phyloP scores from a whole-genome alignment of 2,113 vertebrate species.

The Pituophis catenifer region DNA sequence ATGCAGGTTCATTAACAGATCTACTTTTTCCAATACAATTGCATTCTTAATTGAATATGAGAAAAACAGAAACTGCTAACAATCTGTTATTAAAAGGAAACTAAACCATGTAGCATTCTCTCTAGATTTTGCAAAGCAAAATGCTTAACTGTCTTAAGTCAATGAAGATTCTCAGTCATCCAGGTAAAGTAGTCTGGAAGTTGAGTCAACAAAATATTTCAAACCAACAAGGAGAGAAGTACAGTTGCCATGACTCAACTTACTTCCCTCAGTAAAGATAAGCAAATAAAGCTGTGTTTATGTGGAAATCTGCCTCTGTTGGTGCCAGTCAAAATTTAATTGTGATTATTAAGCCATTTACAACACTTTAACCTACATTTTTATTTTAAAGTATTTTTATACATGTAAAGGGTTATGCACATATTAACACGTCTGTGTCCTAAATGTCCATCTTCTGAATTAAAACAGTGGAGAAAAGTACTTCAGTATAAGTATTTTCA shows the following conservation, averaged over 20 bases:
- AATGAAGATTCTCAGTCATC: background rate
- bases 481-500: background rate
- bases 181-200: background rate
- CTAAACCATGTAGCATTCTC: background rate
- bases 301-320: background rate
- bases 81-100: background rate
- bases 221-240: background rate
- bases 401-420: background rate
- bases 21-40: background rate
- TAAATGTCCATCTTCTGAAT: background rate
- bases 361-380: background rate
- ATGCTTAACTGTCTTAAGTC: background rate
- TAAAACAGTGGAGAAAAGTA: background rate
- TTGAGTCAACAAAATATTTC: background rate
- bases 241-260: background rate
- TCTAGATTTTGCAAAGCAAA: background rate
- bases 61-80: background rate
- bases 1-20: background rate
- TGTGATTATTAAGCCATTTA: background rate
- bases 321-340: too few species aligned
- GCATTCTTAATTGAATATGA: background rate
- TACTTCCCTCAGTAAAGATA: background rate
- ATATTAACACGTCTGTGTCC: background rate
- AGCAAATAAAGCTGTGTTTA: background rate
- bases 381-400: background rate